phyloP scores from a whole-genome alignment of 2,888 invertebrate genomes.

The Tiliacea citrago region DNA sequence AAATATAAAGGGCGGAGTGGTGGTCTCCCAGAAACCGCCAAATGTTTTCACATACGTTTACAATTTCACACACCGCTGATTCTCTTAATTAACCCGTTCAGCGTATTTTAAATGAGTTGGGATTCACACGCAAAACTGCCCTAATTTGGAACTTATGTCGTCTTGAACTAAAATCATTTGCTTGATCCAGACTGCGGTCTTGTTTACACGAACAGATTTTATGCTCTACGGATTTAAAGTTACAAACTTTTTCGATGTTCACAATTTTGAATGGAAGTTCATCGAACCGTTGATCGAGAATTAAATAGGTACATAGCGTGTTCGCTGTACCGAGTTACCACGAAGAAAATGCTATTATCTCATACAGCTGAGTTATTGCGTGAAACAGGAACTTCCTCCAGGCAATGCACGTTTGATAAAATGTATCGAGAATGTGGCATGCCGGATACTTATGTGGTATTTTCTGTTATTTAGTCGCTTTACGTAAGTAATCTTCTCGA shows the following conservation, averaged over 20 bases:
- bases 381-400: slow-evolving; percentile 55
- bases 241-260: slow-evolving; percentile 53
- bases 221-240: slow-evolving; percentile 63
- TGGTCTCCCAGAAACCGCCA: slow-evolving; percentile 74
- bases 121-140: slow-evolving; percentile 70
- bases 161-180: slow-evolving; percentile 73
- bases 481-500: slow-evolving; percentile 28
- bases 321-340: slow-evolving; percentile 31
- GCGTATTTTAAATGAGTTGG: slow-evolving; percentile 83
- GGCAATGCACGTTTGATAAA: slow-evolving; percentile 52
- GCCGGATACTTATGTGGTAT: slow-evolving; percentile 31
- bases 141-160: slow-evolving; percentile 75
- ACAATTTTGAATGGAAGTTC: slow-evolving; percentile 50
- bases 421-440: slow-evolving; percentile 52
- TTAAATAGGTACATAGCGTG: slow-evolving; percentile 38
- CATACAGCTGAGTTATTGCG: slow-evolving; percentile 57
- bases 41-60: slow-evolving; percentile 85
- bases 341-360: slow-evolving; percentile 57
- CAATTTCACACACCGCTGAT: slow-evolving; percentile 85
- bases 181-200: slow-evolving; percentile 62
- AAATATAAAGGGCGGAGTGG: slow-evolving; percentile 63
- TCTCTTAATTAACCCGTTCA: slow-evolving; percentile 85
- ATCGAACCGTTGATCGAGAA: slow-evolving; percentile 28
- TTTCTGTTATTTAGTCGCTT: slow-evolving; percentile 37
- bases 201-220: slow-evolving; percentile 72